Conservation (phyloP, 2,888 invertebrate genomes). For the Hypselothyrea guttata region DNA sequence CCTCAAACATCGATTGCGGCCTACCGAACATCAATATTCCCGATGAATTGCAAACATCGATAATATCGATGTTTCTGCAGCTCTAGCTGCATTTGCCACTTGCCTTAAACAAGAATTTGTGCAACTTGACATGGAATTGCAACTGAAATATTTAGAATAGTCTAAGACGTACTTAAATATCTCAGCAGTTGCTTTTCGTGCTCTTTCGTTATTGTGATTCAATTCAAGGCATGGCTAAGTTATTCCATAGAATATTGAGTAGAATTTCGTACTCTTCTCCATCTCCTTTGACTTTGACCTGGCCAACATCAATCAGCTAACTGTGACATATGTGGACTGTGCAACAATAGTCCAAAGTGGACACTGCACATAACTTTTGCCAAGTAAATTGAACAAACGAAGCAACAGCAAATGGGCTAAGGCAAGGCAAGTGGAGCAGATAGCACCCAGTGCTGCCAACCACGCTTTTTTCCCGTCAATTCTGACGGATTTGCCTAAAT, state of each 20-base stretch:
- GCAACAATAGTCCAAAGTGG: slow-evolving; percentile 32
- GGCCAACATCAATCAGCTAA: slow-evolving; percentile 48
- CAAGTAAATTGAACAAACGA: slow-evolving; percentile 40
- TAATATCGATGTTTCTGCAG: no score
- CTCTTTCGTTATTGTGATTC: not conserved
- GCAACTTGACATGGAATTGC: no score
- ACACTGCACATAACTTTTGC: slow-evolving; percentile 38
- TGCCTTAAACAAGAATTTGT: no score
- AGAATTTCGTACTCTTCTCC: no score
- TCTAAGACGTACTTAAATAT: not conserved
- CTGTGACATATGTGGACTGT: slow-evolving; percentile 45
- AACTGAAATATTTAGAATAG: no score
- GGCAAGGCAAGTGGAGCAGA: not conserved
- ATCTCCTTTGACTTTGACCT: slow-evolving; percentile 3
- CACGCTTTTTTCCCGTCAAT: no score
- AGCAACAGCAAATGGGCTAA: slow-evolving; percentile 2
- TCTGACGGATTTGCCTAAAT: no score
- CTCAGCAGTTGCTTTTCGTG: not conserved
- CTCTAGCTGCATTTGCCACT: no score
- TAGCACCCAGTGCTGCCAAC: no score
- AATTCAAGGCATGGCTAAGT: slow-evolving; percentile 4
- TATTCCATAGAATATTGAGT: not conserved
- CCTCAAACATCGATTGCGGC: no score
- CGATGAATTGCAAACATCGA: no score
- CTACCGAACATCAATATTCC: no score